Percentiles rank a stretch among this genome's conserved stretches.
These are phyloP conservation scores for Platerodrilus igneus DNA, from an alignment of 2,888 invertebrate genomes.

Conservation along the genomic window DNA sequence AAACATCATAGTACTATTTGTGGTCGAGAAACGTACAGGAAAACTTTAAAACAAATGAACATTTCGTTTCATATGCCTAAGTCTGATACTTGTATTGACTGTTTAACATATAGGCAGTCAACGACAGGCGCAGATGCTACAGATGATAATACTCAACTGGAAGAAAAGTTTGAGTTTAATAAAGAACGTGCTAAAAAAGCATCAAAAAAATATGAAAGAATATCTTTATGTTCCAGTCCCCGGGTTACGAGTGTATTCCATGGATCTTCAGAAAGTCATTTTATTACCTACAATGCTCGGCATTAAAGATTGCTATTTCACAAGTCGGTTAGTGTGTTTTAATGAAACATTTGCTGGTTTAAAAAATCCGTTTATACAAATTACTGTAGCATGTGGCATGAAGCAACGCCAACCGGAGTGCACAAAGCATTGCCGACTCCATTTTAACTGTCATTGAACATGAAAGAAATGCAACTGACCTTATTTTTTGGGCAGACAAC, in stretches of 20 bases:
- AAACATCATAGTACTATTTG: too few species aligned
- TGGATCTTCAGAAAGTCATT: slow-evolving; percentile 10
- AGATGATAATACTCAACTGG: too few species aligned
- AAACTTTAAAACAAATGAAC: too few species aligned
- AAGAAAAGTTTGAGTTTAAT: too few species aligned
- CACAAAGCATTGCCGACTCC: slow-evolving; percentile 5
- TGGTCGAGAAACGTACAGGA: too few species aligned
- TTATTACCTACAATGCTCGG: slow-evolving; percentile 7
- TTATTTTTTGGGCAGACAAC: slow-evolving; percentile 14
- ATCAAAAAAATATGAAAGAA: too few species aligned
- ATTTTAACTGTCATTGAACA: slow-evolving; percentile 4
- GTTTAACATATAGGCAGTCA: too few species aligned
- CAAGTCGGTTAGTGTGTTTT: slow-evolving; percentile 2
- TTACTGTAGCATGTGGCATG: slow-evolving; percentile 12
- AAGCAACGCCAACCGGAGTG: slow-evolving; percentile 6
- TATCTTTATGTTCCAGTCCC: too few species aligned
- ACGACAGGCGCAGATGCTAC: too few species aligned
- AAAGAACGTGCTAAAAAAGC: too few species aligned
- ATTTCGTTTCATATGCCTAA: too few species aligned
- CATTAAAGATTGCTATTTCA: slow-evolving; percentile 7
- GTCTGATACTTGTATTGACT: too few species aligned
- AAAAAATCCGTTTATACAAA: slow-evolving; percentile 5
- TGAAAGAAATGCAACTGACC: background rate
- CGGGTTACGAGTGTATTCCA: slow-evolving; percentile 9
- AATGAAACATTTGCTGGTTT: slow-evolving; percentile 11